Evolutionary conservation across 2,888 invertebrate genomes (phyloP), one percentile per base, ranked within the genome.

Genomic region (Eilema griseolum): DNA sequence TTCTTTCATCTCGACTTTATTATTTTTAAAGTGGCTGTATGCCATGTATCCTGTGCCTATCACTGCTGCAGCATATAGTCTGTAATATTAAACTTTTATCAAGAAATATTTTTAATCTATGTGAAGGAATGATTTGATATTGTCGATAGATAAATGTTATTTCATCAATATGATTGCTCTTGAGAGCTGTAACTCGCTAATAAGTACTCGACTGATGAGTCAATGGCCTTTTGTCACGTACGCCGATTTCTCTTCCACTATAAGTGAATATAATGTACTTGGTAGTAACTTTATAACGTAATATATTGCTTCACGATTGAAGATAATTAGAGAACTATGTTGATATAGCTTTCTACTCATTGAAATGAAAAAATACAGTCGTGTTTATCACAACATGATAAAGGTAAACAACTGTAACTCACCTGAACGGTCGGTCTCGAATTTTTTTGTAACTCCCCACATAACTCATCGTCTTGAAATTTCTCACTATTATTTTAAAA

Each of bases 41-140:
- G 95, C 93, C 24, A 96, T 91, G 70, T 96, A 91, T 4, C 96
- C 96, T 10, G 96, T 93, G 41, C 97, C 96, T 3, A 97, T 78
- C 41, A 97, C 84, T 64, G 96, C 93, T n/a, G 96, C 95, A 76
- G 95, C 95, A 82, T 96, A 94, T 83, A 96, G 90, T 79, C 96
- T 96, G 84, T 20, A 93, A 92, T 46, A n/a, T 23, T 23, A 1
- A 0, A 16, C 14, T 33, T 3, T 16, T 57, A 10, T 56, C 10
- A 28, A 24, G 0, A 52, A 28, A 23, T 2, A n/a, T 26, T 20
- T 41, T 10, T 16, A 24, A 16, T 16, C 41, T 26, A 23, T 41
- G 24, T 52, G n/a, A 52, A n/a, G 10, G 20, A 52, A 46, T 5
- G 46, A 46, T 46, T 52, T 52, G 52, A 8, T 52, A 52, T 52